These are phyloP conservation scores for Adelosebastes latens DNA, from an alignment of 2,797 vertebrate species.

Conservation along the genomic window DNA sequence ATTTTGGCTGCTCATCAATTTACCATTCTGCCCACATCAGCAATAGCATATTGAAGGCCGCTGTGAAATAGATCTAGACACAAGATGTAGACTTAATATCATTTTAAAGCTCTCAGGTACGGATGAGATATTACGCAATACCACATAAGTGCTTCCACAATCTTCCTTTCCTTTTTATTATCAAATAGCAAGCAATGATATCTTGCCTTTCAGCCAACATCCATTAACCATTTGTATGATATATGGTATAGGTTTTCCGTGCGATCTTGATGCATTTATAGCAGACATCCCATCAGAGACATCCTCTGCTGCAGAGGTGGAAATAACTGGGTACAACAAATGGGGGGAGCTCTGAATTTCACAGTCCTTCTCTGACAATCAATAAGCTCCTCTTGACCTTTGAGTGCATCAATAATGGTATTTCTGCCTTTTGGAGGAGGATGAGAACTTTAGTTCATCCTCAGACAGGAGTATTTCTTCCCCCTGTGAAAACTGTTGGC, in stretches of 20 bases:
- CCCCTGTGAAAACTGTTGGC: slow-evolving; percentile 61
- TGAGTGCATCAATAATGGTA: slow-evolving; percentile 71
- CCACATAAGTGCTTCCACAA: slow-evolving; percentile 41
- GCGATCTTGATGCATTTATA: slow-evolving; percentile 36
- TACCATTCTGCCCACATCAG: slow-evolving; percentile 7
- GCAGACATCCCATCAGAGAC: slow-evolving; percentile 18
- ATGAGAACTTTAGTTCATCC: slow-evolving; percentile 62
- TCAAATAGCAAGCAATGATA: slow-evolving; percentile 55
- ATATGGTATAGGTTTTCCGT: slow-evolving; percentile 13
- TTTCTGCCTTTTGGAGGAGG: slow-evolving; percentile 68
- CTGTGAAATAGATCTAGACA: slow-evolving; percentile 45
- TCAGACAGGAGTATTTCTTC: slow-evolving; percentile 56
- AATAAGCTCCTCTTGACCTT: slow-evolving; percentile 77
- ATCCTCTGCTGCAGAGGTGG: slow-evolving; percentile 28
- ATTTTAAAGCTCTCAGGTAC: slow-evolving; percentile 55
- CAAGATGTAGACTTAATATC: slow-evolving; percentile 44
- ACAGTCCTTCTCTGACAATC: slow-evolving; percentile 56
- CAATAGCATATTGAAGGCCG: not conserved
- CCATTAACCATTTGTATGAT: slow-evolving; percentile 52
- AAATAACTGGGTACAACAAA: slow-evolving; percentile 37
- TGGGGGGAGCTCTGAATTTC: slow-evolving; percentile 36
- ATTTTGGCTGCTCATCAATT: slow-evolving; percentile 5
- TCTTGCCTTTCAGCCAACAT: slow-evolving; percentile 43
- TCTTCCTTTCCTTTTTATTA: slow-evolving; percentile 47
- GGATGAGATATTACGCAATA: slow-evolving; percentile 48